These are phyloP conservation scores for Thecocarcelia acutangulata DNA, from an alignment of 2,888 invertebrate species.

Conservation along the genomic window DNA sequence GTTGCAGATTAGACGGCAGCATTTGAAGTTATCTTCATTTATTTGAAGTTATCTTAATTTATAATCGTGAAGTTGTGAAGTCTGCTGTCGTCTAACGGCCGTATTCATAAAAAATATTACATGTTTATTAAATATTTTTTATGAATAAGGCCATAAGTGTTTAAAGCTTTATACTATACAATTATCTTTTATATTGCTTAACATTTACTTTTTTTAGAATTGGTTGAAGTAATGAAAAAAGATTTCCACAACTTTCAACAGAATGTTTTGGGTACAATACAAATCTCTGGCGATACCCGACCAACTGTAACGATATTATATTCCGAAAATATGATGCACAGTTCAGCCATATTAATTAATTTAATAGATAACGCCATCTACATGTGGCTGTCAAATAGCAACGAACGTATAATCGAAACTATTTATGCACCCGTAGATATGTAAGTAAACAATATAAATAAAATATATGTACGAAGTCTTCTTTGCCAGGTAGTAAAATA, in stretches of 20 bases:
- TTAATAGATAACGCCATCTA: conserved; percentile 82
- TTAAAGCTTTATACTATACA: too few species aligned
- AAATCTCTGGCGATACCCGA: conserved; percentile 48
- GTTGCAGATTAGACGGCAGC: too few species aligned
- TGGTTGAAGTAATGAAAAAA: conserved; percentile 75
- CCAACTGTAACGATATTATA: conserved; percentile 76
- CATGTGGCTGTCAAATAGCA: conserved; percentile 73
- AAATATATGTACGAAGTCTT: too few species aligned
- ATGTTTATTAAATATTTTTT: too few species aligned
- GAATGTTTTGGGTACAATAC: conserved; percentile 74
- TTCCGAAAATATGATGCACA: conserved; percentile 82
- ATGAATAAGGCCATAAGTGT: too few species aligned
- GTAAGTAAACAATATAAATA: conserved; percentile 59
- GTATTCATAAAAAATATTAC: too few species aligned
- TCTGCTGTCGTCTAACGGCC: too few species aligned
- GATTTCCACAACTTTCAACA: conserved; percentile 78
- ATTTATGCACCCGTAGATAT: conserved; percentile 76
- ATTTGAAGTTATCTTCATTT: too few species aligned
- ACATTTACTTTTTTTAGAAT: conserved; percentile 71
- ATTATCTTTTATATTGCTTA: too few species aligned
- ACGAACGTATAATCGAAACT: conserved; percentile 72
- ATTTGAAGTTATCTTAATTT: too few species aligned
- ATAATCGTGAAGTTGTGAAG: too few species aligned
- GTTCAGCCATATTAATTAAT: conserved; percentile 83
- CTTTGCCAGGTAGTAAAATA: too few species aligned